Conservation (phyloP, 2,797 vertebrate genomes). For the Microctenopoma steveboyesi region DNA sequence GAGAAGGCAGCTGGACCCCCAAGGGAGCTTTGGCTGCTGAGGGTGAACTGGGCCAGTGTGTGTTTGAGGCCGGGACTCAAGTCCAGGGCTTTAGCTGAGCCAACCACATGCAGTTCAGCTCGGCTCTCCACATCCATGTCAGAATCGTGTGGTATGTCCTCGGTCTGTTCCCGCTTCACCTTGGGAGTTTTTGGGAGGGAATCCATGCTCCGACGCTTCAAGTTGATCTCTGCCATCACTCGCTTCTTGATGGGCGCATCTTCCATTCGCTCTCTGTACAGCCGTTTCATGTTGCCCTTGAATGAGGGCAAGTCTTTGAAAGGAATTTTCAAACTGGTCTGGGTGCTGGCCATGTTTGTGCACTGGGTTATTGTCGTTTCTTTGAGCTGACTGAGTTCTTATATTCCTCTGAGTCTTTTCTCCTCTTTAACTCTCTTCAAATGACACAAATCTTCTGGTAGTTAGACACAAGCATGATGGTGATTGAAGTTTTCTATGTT, state of each 20-base stretch:
- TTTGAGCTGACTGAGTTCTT: conserved; percentile 54
- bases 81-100: conserved; percentile 88
- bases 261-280: conserved; percentile 85
- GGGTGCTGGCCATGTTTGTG: conserved; percentile 82
- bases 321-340: conserved; percentile 83
- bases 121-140: conserved; percentile 81
- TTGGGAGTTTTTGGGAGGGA: conserved; percentile 84
- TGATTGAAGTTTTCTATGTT: conserved; percentile 62
- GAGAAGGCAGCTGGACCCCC: conserved; percentile 98
- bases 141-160: conserved; percentile 74
- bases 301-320: conserved; percentile 85
- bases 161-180: conserved; percentile 91
- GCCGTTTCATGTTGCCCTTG: conserved; percentile 84
- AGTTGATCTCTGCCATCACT: conserved; percentile 89
- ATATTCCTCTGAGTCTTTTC: conserved; percentile 50
- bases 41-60: conserved; percentile 96
- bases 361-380: conserved; percentile 52
- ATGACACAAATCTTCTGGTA: conserved; percentile 73
- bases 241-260: conserved; percentile 90
- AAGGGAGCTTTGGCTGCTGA: conserved; percentile 97
- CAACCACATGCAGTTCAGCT: conserved; percentile 79
- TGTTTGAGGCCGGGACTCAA: conserved; percentile 97
- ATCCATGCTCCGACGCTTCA: conserved; percentile 85
- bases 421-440: conserved; percentile 63
- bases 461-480: conserved; percentile 78